A percentile compares a stretch with the other conserved stretches of the same genome.
phyloP scores from a whole-genome alignment of 2,113 vertebrate species.

The Menidia beryllina region DNA sequence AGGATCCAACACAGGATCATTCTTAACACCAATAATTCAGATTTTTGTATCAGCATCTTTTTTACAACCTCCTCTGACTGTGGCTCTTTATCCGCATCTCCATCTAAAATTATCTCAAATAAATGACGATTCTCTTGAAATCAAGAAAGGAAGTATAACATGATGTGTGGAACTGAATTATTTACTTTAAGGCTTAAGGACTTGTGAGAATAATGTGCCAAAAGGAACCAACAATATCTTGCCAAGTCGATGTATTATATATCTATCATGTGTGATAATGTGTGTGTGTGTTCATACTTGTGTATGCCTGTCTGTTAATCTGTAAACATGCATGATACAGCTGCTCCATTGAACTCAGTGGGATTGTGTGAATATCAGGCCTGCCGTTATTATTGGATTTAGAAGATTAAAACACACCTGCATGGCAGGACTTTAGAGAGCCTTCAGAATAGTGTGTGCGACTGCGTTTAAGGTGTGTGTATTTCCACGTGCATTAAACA shows the following conservation, averaged over 20 bases:
- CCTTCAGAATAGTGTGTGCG: constrained; percentile 5
- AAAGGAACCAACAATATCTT: too few species aligned
- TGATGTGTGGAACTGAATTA: too few species aligned
- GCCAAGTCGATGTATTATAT: background rate
- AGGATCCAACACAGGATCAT: too few species aligned
- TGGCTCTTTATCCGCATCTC: too few species aligned
- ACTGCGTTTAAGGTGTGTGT: constrained; percentile 17
- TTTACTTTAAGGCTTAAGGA: too few species aligned
- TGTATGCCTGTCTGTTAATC: constrained; percentile 24
- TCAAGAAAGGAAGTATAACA: too few species aligned
- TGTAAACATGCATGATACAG: constrained; percentile 31
- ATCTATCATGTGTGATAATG: background rate
- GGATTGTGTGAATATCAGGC: constrained; percentile 46
- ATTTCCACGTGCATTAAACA: constrained; percentile 24
- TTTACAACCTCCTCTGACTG: too few species aligned
- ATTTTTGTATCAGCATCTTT: too few species aligned
- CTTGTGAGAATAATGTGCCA: too few species aligned
- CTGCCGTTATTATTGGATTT: constrained; percentile 67
- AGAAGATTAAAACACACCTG: constrained; percentile 70
- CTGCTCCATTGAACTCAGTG: constrained; percentile 55
- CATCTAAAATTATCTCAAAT: too few species aligned
- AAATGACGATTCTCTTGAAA: too few species aligned
- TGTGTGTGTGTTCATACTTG: background rate
- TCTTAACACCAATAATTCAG: too few species aligned
- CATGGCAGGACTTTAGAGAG: constrained; percentile 61